Conservation (phyloP, 2,797 vertebrate genomes). For the Emys orbicularis region DNA sequence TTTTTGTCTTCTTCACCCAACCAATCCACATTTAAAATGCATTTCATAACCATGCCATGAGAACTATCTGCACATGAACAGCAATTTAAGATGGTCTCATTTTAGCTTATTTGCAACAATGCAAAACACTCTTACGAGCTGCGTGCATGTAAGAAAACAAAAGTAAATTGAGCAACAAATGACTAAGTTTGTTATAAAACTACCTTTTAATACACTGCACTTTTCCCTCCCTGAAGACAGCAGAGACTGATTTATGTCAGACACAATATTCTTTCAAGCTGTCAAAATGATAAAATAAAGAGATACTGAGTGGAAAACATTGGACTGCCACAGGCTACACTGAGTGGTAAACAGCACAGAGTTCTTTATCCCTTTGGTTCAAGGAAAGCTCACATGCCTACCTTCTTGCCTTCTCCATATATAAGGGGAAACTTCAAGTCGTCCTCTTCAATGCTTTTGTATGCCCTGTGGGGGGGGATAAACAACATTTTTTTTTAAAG, state of each 20-base stretch:
- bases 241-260: slow-evolving; percentile 56
- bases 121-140: not conserved
- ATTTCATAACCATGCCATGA: slow-evolving; percentile 30
- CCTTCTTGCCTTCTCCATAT: slow-evolving; percentile 99
- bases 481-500: slow-evolving; percentile 68
- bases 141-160: not conserved
- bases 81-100: not conserved
- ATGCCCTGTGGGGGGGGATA: slow-evolving; percentile 89
- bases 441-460: slow-evolving; percentile 98
- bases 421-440: slow-evolving; percentile 99
- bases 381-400: slow-evolving; percentile 74
- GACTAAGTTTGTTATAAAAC: slow-evolving; percentile 4
- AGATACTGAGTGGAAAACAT: slow-evolving; percentile 44
- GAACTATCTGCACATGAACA: not conserved
- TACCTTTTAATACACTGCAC: slow-evolving; percentile 13
- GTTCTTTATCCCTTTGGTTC: slow-evolving; percentile 9
- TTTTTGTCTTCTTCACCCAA: not conserved
- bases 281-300: slow-evolving; percentile 63
- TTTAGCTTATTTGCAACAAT: not conserved
- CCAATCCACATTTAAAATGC: not conserved
- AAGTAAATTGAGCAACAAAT: slow-evolving; percentile 9
- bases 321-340: slow-evolving; percentile 43
- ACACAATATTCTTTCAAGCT: slow-evolving; percentile 58
- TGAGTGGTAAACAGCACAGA: slow-evolving; percentile 22
- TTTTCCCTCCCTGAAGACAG: not conserved